Base-by-base conservation (phyloP, 2,797 vertebrate species). In the Chromobotia macracanthus region DNA sequence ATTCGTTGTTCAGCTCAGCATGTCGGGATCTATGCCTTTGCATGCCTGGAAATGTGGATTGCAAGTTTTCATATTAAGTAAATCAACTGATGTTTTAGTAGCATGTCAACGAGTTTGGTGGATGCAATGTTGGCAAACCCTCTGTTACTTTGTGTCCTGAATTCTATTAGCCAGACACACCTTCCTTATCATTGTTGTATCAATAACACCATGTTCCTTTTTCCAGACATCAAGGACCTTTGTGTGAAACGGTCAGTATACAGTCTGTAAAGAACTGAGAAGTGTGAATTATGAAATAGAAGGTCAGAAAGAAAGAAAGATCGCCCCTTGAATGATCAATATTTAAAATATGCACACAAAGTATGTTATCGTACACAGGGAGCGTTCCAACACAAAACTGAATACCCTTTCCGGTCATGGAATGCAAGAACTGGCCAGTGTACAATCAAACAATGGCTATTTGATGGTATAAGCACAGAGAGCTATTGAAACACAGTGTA, bases 161-260 rank as follows among this genome's bases (percentile, higher is more conserved):
- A 50, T 72, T 28, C 68, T 80, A 55, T 86, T 84, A 75, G 56
- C 74, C 80, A 68, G 83, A 69, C 88, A 88, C 85, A 58, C 87
- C 85, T 85, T 71, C 2, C 4, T 66, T 82, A 85, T 89, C 84
- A 81, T 80, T 79, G 82, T 84, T 76, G 78, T 84, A 90, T 89
- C 71, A 85, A 87, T 77, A 76, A 88, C 86, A 83, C 51, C 61
- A 23, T 81, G 83, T 84, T 86, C 72, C 58, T 71, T 77, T 46
- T 44, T 55, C 79, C 82, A 85, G 53, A 83, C 80, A 81, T 81
- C 67, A 73, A 75, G 44, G 48, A 80, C 80, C 21, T 61, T 66
- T 69, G 63, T 51, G 3, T 50, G 67, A 46, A 68, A 68, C 79
- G 63, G 1, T 64, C 1, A 8, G 8, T 51, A 81, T 28, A 46